Evolutionary conservation across 2,797 vertebrate genomes (phyloP).

Genomic region (Ctenochaetus hawaiiensis): DNA sequence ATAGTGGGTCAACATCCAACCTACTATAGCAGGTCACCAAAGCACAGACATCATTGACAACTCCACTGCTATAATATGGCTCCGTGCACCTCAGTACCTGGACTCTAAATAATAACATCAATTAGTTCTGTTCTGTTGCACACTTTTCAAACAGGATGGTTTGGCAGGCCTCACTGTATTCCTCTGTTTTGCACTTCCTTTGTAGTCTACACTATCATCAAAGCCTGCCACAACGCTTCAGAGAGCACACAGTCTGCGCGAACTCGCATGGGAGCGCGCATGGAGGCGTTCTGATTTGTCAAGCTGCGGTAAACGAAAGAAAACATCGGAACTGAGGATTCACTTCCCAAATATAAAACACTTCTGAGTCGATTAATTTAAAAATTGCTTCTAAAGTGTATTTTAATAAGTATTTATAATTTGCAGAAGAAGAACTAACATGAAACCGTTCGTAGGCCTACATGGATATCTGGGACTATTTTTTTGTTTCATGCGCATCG

Average conservation of each 20-base stretch:
- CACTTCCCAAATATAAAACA: not conserved
- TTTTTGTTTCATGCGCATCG: not conserved
- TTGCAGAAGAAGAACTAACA: too few relatives aligned
- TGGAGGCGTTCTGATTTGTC: constrained; percentile 66
- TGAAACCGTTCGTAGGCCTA: not conserved
- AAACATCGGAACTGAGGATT: constrained; percentile 21
- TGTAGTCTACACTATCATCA: constrained; percentile 63
- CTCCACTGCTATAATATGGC: not conserved
- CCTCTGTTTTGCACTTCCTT: constrained; percentile 51
- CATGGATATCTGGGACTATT: too few relatives aligned
- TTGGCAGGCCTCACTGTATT: not conserved
- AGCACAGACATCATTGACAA: not conserved
- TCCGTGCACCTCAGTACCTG: not conserved
- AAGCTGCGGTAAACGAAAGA: constrained; percentile 40
- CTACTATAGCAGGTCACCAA: not conserved
- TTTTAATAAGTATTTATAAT: not conserved
- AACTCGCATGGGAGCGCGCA: constrained; percentile 70
- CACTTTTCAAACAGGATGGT: constrained; percentile 7
- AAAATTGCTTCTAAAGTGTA: not conserved
- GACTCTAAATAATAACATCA: not conserved
- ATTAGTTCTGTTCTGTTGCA: not conserved
- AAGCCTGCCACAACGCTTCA: constrained; percentile 50
- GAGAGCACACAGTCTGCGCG: constrained; percentile 56
- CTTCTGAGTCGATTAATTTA: too few relatives aligned
- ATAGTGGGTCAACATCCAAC: not conserved